phyloP scores from a whole-genome alignment of 1,140 invertebrate species.

The Vanessa tameamea region DNA sequence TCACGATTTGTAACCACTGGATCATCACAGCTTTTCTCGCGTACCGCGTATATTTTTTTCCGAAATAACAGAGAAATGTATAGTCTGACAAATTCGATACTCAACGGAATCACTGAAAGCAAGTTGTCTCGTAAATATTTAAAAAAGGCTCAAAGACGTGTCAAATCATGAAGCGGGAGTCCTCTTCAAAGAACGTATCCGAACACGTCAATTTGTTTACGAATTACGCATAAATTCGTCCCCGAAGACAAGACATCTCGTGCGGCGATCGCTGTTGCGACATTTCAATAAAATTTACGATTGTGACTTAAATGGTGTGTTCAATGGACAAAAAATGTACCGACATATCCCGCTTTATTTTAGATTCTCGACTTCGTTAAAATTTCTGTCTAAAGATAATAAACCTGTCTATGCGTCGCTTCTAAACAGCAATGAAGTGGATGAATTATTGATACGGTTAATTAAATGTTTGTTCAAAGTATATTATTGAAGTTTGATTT shows the following conservation, averaged over 20 bases:
- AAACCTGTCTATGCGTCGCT: constrained; percentile 64
- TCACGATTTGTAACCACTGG: too few relatives aligned
- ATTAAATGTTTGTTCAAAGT: constrained; percentile 49
- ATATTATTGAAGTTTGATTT: constrained; percentile 2
- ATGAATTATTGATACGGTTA: constrained; percentile 59
- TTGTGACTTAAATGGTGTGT: constrained; percentile 77
- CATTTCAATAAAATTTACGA: constrained; percentile 81
- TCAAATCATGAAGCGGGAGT: constrained; percentile 68
- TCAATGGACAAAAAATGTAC: constrained; percentile 73
- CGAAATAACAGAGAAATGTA: constrained; percentile 19
- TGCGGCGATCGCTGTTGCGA: constrained; percentile 75
- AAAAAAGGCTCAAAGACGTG: constrained; percentile 66
- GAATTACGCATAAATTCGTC: constrained; percentile 80
- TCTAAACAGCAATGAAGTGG: constrained; percentile 62
- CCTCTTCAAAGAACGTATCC: constrained; percentile 64
- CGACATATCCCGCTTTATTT: constrained; percentile 65
- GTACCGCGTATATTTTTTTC: constrained; percentile 9
- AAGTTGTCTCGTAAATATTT: constrained; percentile 64
- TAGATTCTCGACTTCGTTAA: constrained; percentile 71
- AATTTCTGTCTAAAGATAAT: constrained; percentile 73
- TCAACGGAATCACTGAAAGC: constrained; percentile 42
- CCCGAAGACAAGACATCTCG: constrained; percentile 75
- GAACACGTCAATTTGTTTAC: constrained; percentile 79
- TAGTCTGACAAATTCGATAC: constrained; percentile 36
- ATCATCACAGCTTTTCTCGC: too few relatives aligned